Base-by-base conservation (phyloP, 2,113 vertebrate genomes). In the Saguinus imperator region DNA sequence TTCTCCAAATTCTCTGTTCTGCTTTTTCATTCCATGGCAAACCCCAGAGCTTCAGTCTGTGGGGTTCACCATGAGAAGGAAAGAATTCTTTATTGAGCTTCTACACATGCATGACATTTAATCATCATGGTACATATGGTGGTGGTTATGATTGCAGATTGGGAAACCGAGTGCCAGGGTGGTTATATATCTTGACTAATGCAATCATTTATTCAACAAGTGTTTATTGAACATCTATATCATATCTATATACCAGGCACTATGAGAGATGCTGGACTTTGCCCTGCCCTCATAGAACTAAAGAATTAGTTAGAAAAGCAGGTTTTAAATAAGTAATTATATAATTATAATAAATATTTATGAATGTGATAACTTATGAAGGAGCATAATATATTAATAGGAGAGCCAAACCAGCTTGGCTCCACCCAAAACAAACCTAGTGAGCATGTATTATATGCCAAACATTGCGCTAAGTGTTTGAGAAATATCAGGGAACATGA, bases 341-440 rank as follows among this genome's bases (percentile, higher is more conserved):
- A 70, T 87, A 87, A 72, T 50, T 70, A 55, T 43, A 57, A 73
- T 83, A 37, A 37, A 52, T 77, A 66, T 68, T 55, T 75, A 55
- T 29, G 58, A 95, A 55, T 64, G 45, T n/a, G 85, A 43, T 32
- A 50, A 92, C 57, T 80, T 81, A 48, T 20, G 27, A 89, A 95
- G 43, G 8, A 72, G 3, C 35, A 91, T 35, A 82, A 61, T 27
- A 16, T 75, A 50, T 80, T 75, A 45, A 6, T 29, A 61, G 23
- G 45, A 94, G 23, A 94, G 23, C 20, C 79, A 91, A 57, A 87
- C 48, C 12, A 92, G 66, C 72, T 95, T 94, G 52, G 40, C 87
- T 83, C 37, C 45, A 83, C 82, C n/a, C 6, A 85, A 14, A 13
- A 81, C 58, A 83, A 50, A 66, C 66, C 50, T 94, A 52, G 86